Evolutionary conservation across 1,140 invertebrate species (phyloP).

Genomic region (Drosophila lowei): DNA sequence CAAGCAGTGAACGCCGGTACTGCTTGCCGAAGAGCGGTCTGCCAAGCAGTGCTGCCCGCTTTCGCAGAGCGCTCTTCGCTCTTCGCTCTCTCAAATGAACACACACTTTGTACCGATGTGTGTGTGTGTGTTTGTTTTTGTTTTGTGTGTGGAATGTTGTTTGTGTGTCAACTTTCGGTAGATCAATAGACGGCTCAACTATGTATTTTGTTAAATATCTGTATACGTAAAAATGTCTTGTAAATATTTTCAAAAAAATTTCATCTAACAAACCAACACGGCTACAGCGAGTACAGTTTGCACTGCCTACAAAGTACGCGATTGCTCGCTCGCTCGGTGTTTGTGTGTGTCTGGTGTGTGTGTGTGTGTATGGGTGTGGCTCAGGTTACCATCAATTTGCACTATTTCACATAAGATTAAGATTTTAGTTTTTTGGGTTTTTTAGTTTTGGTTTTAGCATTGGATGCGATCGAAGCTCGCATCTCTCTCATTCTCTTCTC

Average conservation of each 20-base stretch:
- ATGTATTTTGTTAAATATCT: constrained; percentile 48
- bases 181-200: constrained; percentile 73
- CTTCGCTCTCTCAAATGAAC: constrained; percentile 42
- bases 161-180: constrained; percentile 74
- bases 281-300: constrained; percentile 69
- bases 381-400: constrained; percentile 49
- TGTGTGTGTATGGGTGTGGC: constrained; percentile 32
- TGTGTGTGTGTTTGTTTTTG: constrained; percentile 34
- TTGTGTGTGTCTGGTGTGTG: constrained; percentile 31
- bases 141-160: constrained; percentile 39
- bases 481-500: constrained; percentile 12
- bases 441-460: no score
- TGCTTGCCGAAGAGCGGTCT: constrained; percentile 35
- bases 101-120: constrained; percentile 63
- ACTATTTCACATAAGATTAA: constrained; percentile 60
- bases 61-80: constrained; percentile 57
- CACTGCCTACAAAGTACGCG: constrained; percentile 56
- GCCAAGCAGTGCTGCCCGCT: constrained; percentile 34
- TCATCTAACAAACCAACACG: constrained; percentile 80
- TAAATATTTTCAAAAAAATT: constrained; percentile 76
- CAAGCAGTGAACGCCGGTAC: constrained; percentile 4
- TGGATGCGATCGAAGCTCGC: no score
- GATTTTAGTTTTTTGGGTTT: constrained; percentile 1
- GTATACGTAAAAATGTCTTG: constrained; percentile 48
- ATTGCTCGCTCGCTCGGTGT: constrained; percentile 7